A percentile compares a stretch with the other conserved stretches of the same genome.
phyloP scores from a whole-genome alignment of 2,888 invertebrate genomes.

The Nephrotoma appendiculata region DNA sequence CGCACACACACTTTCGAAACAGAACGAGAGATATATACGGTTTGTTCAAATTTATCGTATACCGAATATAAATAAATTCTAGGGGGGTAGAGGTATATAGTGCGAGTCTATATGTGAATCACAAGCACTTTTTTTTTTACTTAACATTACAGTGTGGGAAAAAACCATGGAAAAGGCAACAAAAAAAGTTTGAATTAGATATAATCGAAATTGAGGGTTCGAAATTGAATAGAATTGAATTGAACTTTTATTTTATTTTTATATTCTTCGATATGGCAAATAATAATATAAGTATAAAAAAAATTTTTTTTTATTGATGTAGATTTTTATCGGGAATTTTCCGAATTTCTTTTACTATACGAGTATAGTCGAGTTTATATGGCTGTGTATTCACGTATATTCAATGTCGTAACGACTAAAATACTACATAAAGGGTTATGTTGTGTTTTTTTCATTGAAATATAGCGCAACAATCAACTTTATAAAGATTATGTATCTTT shows the following conservation, averaged over 20 bases:
- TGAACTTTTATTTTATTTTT: not conserved
- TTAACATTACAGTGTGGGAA: not conserved
- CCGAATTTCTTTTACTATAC: not conserved
- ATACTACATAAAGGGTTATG: not conserved
- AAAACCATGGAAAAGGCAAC: not conserved
- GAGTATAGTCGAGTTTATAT: not conserved
- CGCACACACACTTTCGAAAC: not conserved
- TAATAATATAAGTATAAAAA: not conserved
- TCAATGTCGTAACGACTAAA: not conserved
- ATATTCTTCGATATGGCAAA: not conserved
- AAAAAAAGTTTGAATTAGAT: not conserved
- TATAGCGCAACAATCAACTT: not conserved
- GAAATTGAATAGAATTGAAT: not conserved
- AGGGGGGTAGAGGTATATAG: not conserved
- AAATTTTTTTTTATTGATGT: not conserved
- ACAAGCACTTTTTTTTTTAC: not conserved
- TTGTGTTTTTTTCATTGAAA: not conserved
- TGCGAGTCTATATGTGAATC: not conserved
- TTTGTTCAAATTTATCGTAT: not conserved
- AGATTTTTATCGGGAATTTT: not conserved
- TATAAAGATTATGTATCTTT: not conserved
- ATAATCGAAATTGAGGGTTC: not conserved
- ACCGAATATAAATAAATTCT: not conserved
- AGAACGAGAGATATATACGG: not conserved
- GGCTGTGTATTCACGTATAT: not conserved